phyloP scores from a whole-genome alignment of 2,113 vertebrate species.

The Myotis yumanensis region DNA sequence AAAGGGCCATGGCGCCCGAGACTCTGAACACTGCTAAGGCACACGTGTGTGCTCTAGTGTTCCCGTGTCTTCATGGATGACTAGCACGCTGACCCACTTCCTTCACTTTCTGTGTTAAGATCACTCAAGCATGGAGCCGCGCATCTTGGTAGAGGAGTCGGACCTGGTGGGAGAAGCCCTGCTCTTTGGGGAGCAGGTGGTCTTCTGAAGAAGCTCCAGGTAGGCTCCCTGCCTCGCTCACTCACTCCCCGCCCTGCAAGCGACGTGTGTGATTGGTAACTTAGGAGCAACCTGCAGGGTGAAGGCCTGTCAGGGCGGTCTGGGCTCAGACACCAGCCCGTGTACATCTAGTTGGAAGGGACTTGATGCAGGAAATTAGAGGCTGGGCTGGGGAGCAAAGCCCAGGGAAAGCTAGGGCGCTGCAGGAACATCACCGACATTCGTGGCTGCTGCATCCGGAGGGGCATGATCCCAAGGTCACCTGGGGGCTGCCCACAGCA shows the following conservation, averaged over 20 bases:
- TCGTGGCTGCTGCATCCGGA: background rate
- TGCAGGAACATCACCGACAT: background rate
- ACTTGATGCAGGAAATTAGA: background rate
- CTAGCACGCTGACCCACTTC: too few species aligned
- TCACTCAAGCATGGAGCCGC: background rate
- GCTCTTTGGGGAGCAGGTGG: background rate
- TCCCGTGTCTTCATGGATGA: background rate
- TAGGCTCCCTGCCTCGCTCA: background rate
- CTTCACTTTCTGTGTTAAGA: background rate
- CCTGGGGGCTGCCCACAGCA: background rate
- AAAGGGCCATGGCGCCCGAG: accelerated
- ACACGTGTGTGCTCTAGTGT: accelerated
- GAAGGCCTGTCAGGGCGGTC: background rate
- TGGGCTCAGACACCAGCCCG: background rate
- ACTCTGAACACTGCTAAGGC: too few species aligned
- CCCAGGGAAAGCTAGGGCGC: background rate
- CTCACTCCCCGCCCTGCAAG: background rate
- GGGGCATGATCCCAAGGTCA: background rate
- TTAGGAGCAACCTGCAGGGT: background rate
- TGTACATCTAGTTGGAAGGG: background rate
- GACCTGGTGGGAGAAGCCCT: background rate
- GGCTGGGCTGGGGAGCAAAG: background rate
- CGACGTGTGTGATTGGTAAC: background rate
- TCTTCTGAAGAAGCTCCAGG: background rate
- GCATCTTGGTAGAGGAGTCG: background rate